Evolutionary conservation across 2,113 vertebrate genomes (phyloP).

Genomic region (Periophthalmus modestus): DNA sequence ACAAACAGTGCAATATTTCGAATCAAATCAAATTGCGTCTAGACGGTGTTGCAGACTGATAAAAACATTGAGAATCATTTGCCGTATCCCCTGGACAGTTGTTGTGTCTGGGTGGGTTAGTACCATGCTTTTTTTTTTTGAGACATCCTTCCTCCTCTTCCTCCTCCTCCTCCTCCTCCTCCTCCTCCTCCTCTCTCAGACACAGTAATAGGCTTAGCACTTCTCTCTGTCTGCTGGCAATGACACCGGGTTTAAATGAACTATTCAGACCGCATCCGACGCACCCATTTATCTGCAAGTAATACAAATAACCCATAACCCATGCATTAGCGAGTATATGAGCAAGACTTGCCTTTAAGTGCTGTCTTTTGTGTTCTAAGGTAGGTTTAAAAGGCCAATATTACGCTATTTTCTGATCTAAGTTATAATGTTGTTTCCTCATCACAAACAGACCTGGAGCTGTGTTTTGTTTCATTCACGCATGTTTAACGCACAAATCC

Average conservation of each 20-base stretch:
- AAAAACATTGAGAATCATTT: not conserved
- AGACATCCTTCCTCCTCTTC: not conserved
- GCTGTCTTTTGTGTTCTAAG: too few relatives aligned
- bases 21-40: not conserved
- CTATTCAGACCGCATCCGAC: constrained; percentile 35
- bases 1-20: not conserved
- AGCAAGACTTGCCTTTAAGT: not conserved
- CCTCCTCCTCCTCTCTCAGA: constrained; percentile 17
- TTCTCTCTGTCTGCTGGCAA: constrained; percentile 26
- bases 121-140: constrained; percentile 1
- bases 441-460: too few relatives aligned
- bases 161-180: not conserved
- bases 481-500: too few relatives aligned
- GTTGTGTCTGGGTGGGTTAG: not conserved
- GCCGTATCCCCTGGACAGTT: not conserved
- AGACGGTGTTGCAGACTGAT: not conserved
- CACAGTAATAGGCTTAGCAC: constrained; percentile 51
- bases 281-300: constrained; percentile 1
- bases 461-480: too few relatives aligned
- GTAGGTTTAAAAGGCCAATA: too few relatives aligned
- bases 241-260: constrained; percentile 38
- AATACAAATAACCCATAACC: not conserved
- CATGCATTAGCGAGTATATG: not conserved
- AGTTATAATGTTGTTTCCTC: too few relatives aligned
- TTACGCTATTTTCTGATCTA: too few relatives aligned